Percentiles rank a stretch among this genome's conserved stretches.
Evolutionary conservation across 2,113 vertebrate species (phyloP).

Genomic region (Colossoma macropomum): DNA sequence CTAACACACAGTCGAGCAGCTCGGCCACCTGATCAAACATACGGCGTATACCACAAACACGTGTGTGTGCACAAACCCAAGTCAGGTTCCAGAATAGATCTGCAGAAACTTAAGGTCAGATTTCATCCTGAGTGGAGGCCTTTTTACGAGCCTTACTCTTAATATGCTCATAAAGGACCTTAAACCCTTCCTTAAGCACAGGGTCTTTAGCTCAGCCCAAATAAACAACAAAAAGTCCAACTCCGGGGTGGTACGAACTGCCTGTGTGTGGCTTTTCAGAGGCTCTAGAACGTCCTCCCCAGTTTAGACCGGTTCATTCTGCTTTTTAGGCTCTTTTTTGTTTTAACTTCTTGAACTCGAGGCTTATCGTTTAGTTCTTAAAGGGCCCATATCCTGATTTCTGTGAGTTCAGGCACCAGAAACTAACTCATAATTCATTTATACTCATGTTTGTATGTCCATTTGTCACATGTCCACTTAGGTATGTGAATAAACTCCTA

Average conservation of each 20-base stretch:
- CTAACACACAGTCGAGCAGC: background rate
- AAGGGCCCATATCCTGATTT: background rate
- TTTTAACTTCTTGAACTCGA: background rate
- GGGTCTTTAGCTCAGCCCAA: background rate
- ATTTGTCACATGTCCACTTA: no score
- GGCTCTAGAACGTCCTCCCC: background rate
- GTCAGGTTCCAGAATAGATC: background rate
- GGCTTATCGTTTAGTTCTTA: background rate
- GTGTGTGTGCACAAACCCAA: background rate
- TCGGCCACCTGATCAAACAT: conserved; percentile 40
- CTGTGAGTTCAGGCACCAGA: no score
- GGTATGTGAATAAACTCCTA: no score
- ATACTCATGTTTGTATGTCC: no score
- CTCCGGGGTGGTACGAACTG: background rate
- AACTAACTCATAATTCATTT: no score
- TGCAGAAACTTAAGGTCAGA: background rate
- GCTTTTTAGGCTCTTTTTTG: background rate
- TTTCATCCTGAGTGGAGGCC: background rate
- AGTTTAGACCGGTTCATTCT: background rate
- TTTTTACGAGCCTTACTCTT: background rate
- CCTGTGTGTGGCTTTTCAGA: background rate
- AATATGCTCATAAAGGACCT: background rate
- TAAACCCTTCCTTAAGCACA: background rate
- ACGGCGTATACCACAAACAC: background rate
- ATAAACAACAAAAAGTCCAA: background rate